Percentiles rank a stretch among this genome's conserved stretches.
phyloP scores from a whole-genome alignment of 2,113 vertebrate genomes.

The rat (Rattus norvegicus) region DNA sequence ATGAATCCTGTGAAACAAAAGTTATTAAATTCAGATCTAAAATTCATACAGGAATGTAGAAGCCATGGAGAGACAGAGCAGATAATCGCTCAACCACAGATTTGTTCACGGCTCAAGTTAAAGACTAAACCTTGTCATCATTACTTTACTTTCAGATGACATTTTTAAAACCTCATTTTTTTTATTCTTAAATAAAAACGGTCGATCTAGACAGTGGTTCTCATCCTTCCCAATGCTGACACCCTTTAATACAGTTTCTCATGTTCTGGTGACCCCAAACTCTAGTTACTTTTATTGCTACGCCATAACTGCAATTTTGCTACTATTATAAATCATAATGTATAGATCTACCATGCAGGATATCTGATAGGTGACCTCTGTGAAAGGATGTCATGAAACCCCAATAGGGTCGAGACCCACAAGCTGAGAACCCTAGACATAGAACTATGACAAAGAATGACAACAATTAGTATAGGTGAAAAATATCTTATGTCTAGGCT shows the following conservation, averaged over 20 bases:
- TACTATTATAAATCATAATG: neutral
- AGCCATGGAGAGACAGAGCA: neutral
- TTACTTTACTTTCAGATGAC: neutral
- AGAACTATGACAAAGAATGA: conserved; percentile 44
- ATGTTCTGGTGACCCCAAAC: neutral
- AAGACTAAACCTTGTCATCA: neutral
- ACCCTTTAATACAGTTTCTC: neutral
- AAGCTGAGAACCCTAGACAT: neutral
- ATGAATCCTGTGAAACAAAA: neutral
- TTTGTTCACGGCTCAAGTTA: neutral
- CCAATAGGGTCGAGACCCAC: neutral
- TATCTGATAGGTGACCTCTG: neutral
- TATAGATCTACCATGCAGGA: neutral
- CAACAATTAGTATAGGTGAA: conserved; percentile 30
- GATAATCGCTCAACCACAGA: neutral
- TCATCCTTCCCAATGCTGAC: neutral
- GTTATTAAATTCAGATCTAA: conserved; percentile 32
- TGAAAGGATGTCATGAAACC: neutral
- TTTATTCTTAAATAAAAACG: conserved; percentile 58
- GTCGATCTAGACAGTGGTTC: neutral
- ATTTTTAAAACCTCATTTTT: conserved; percentile 7
- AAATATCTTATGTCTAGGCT: neutral
- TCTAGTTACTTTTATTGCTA: neutral
- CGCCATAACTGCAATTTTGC: neutral
- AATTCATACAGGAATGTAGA: neutral